These are phyloP conservation scores for Isotomurus palustris DNA, from an alignment of 2,888 invertebrate genomes.

Conservation along the genomic window DNA sequence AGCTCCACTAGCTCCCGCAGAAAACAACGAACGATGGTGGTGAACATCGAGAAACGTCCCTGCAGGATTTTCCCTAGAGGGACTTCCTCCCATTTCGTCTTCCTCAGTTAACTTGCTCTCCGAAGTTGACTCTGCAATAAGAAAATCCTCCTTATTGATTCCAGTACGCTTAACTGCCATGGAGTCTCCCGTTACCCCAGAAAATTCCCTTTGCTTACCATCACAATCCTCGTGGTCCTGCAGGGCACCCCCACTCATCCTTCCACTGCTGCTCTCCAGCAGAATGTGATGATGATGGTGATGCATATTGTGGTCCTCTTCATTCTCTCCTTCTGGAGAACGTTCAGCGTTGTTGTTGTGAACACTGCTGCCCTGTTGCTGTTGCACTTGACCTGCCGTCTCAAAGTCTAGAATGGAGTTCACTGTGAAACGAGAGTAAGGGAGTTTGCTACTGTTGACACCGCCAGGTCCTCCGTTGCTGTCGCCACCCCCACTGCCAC, in stretches of 20 bases:
- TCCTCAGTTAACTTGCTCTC: background rate
- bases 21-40: no score
- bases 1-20: no score
- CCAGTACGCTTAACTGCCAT: no score
- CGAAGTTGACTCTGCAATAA: no score
- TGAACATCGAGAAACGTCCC: no score
- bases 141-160: no score
- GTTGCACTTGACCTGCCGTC: background rate
- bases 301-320: background rate
- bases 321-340: constrained; percentile 15
- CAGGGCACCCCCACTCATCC: background rate
- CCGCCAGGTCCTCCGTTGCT: background rate
- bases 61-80: no score
- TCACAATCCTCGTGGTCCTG: constrained; percentile 6
- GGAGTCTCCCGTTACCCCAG: no score
- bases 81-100: background rate
- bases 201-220: no score
- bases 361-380: background rate
- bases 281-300: background rate
- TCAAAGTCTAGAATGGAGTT: constrained; percentile 40
- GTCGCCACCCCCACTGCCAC: no score
- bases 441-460: constrained; percentile 15
- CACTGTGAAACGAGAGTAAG: constrained; percentile 37
- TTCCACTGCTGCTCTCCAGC: background rate
- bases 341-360: constrained; percentile 12